Conservation (phyloP, 1,140 invertebrate species). For the Sitodiplosis mosellana region DNA sequence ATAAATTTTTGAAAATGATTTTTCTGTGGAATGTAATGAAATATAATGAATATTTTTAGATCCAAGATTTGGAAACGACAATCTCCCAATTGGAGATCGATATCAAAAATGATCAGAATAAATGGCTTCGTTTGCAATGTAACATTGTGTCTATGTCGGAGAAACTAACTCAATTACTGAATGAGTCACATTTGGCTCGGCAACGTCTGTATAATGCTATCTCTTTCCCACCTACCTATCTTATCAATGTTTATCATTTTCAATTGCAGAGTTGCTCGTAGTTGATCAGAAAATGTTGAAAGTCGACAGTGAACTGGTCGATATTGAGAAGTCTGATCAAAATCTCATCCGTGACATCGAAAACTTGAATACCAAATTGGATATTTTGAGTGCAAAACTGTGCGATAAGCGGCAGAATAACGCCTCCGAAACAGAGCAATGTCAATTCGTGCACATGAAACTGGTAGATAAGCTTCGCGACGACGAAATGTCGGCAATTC, state of each 20-base stretch:
- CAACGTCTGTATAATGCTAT: conserved; percentile 33
- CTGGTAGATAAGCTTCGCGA: conserved; percentile 34
- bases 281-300: conserved; percentile 55
- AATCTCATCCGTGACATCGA: conserved; percentile 38
- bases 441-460: conserved; percentile 33
- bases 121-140: conserved; percentile 55
- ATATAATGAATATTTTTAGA: no score
- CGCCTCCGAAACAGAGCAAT: conserved; percentile 37
- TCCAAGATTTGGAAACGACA: no score
- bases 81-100: conserved; percentile 30
- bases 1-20: no score
- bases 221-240: conserved; percentile 3
- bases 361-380: conserved; percentile 34
- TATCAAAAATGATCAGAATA: conserved; percentile 41
- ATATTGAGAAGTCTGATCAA: conserved; percentile 32
- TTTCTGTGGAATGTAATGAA: no score
- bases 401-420: conserved; percentile 37
- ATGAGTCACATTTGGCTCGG: conserved; percentile 41
- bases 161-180: conserved; percentile 40
- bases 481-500: conserved; percentile 40
- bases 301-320: conserved; percentile 39
- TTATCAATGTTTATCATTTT: conserved; percentile 1
- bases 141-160: conserved; percentile 43
- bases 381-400: conserved; percentile 36
- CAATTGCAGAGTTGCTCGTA: conserved; percentile 42